phyloP scores from a whole-genome alignment of 2,113 vertebrate species.

The Galemys pyrenaicus region DNA sequence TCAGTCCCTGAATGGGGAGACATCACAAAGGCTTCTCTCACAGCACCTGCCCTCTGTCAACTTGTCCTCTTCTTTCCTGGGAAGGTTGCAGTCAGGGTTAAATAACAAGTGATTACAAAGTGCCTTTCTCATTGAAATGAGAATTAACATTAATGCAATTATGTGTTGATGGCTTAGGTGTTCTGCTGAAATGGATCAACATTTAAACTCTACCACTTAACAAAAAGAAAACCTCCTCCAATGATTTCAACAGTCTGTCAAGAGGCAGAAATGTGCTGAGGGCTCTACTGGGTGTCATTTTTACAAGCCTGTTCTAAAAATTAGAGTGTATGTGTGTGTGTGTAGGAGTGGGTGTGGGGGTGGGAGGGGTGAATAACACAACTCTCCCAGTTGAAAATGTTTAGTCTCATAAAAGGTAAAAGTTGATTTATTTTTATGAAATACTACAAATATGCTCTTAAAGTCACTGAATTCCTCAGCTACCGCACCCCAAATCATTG shows the following conservation, averaged over 20 bases:
- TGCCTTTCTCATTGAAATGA: conserved; percentile 65
- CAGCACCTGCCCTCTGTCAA: background rate
- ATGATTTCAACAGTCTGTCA: conserved; percentile 26
- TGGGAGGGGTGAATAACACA: background rate
- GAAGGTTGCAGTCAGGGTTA: conserved; percentile 58
- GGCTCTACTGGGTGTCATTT: conserved; percentile 58
- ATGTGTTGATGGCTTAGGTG: conserved; percentile 46
- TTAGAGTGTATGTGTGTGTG: background rate
- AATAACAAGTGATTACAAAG: conserved; percentile 65
- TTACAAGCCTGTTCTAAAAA: conserved; percentile 61
- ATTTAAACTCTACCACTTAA: conserved; percentile 63
- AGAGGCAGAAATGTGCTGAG: conserved; percentile 50
- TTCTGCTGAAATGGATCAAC: conserved; percentile 65
- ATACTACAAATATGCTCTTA: conserved; percentile 59
- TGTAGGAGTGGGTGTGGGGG: too few species aligned
- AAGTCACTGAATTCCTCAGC: conserved; percentile 48
- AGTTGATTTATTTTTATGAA: conserved; percentile 75
- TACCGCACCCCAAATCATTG: conserved; percentile 59
- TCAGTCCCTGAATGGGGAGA: background rate
- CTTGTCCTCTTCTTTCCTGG: background rate
- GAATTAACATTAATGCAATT: conserved; percentile 77
- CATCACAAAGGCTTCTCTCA: background rate
- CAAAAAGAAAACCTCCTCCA: conserved; percentile 64
- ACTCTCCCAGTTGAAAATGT: conserved; percentile 55
- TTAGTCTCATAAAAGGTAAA: conserved; percentile 66